A percentile compares a stretch with the other conserved stretches of the same genome.
Evolutionary conservation across 2,113 vertebrate species (phyloP).

Genomic region (Chitala chitala): DNA sequence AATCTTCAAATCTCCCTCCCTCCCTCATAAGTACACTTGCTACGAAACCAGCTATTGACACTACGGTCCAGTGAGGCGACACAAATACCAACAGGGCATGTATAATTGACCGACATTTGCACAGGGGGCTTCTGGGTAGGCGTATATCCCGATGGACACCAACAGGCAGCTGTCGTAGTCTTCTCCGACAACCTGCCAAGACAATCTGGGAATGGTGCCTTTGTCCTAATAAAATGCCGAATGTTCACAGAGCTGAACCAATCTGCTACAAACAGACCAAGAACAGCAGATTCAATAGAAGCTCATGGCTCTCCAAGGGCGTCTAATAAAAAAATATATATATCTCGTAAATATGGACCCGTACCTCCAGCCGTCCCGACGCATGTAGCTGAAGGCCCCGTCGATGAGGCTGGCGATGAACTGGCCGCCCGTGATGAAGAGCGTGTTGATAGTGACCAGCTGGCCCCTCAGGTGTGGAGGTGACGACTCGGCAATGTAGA

Average conservation of each 20-base stretch:
- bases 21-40: too few relatives aligned
- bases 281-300: background rate
- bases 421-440: slow-evolving; percentile 97
- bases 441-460: slow-evolving; percentile 86
- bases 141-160: background rate
- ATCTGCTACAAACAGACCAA: background rate
- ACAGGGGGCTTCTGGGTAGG: background rate
- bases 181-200: background rate
- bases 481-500: slow-evolving; percentile 93
- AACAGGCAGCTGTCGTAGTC: slow-evolving; percentile 2
- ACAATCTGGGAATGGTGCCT: background rate
- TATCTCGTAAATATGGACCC: background rate
- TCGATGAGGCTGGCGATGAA: slow-evolving; percentile 88
- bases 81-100: background rate
- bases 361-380: slow-evolving; percentile 85
- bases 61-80: background rate
- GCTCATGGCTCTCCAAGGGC: background rate
- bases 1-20: too few relatives aligned
- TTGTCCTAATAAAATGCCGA: background rate
- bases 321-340: too few relatives aligned
- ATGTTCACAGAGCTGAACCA: background rate
- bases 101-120: background rate
- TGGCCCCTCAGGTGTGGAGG: slow-evolving; percentile 83
- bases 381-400: slow-evolving; percentile 88
- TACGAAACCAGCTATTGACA: background rate